A percentile compares a stretch with the other conserved stretches of the same genome.
Evolutionary conservation across 1,140 invertebrate genomes (phyloP).

Genomic region (Eueides isabella): DNA sequence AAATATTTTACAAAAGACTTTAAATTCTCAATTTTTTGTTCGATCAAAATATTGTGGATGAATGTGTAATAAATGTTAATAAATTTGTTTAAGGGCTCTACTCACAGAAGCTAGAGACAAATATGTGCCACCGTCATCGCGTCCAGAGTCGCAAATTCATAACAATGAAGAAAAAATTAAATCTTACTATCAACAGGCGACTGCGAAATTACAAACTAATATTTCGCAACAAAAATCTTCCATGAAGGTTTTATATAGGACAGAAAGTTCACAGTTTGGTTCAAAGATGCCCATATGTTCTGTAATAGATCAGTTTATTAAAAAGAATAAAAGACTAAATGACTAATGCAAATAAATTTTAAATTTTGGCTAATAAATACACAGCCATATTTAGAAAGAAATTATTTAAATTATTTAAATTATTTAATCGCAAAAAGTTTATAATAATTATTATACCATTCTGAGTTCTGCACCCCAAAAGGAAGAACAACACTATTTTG

Average conservation of each 20-base stretch:
- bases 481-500: too few species aligned
- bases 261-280: conserved; percentile 56
- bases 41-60: too few species aligned
- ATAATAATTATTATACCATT: too few species aligned
- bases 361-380: too few species aligned
- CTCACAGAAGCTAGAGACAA: conserved; percentile 65
- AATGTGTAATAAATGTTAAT: not conserved
- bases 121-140: conserved; percentile 44
- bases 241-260: conserved; percentile 45
- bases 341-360: not conserved
- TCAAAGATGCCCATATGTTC: conserved; percentile 59
- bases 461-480: too few species aligned
- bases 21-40: too few species aligned
- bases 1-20: too few species aligned
- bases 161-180: conserved; percentile 57
- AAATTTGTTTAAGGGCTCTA: not conserved
- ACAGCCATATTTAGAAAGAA: too few species aligned
- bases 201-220: conserved; percentile 54
- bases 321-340: conserved; percentile 59
- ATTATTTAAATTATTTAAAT: too few species aligned
- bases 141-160: conserved; percentile 49
- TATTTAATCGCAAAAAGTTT: too few species aligned
- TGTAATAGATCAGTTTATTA: conserved; percentile 53
- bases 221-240: conserved; percentile 44
- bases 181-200: conserved; percentile 45